Evolutionary conservation across 2,888 invertebrate genomes (phyloP).

Genomic region (Fragum fragum): DNA sequence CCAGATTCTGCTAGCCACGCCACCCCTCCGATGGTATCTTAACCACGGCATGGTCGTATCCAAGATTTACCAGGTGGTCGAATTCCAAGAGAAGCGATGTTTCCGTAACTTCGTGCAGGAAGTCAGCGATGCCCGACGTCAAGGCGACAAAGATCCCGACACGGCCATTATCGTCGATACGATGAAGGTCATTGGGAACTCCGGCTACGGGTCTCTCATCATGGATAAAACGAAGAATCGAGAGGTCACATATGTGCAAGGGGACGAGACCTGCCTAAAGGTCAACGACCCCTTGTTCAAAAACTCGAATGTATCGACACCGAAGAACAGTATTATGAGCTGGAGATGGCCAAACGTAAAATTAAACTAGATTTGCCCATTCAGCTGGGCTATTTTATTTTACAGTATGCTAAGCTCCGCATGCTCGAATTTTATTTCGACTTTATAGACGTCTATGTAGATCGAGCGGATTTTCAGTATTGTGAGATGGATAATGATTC

Average conservation of each 20-base stretch:
- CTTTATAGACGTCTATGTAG: conserved; percentile 61
- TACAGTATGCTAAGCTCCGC: conserved; percentile 70
- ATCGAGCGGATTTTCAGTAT: conserved; percentile 50
- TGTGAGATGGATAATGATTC: conserved; percentile 44
- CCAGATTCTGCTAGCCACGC: conserved; percentile 17
- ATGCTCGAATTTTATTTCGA: conserved; percentile 69
- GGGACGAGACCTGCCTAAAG: conserved; percentile 36
- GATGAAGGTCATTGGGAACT: conserved; percentile 45
- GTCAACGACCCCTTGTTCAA: conserved; percentile 53
- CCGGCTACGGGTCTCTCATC: conserved; percentile 59
- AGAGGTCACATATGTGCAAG: conserved; percentile 45
- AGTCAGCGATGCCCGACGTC: too few relatives aligned
- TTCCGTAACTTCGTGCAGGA: conserved; percentile 50
- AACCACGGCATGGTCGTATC: background rate
- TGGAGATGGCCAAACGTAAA: conserved; percentile 51
- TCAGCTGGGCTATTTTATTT: conserved; percentile 67
- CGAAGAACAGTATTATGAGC: conserved; percentile 52
- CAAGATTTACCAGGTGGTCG: conserved; percentile 54
- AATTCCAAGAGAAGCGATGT: conserved; percentile 41
- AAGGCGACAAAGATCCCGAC: conserved; percentile 35
- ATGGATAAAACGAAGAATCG: conserved; percentile 60
- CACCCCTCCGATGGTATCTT: background rate
- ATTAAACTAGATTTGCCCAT: conserved; percentile 17
- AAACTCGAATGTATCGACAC: conserved; percentile 45
- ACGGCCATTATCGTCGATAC: conserved; percentile 47